Conservation (phyloP, 2,797 vertebrate species). For the Microcaecilia unicolor region DNA sequence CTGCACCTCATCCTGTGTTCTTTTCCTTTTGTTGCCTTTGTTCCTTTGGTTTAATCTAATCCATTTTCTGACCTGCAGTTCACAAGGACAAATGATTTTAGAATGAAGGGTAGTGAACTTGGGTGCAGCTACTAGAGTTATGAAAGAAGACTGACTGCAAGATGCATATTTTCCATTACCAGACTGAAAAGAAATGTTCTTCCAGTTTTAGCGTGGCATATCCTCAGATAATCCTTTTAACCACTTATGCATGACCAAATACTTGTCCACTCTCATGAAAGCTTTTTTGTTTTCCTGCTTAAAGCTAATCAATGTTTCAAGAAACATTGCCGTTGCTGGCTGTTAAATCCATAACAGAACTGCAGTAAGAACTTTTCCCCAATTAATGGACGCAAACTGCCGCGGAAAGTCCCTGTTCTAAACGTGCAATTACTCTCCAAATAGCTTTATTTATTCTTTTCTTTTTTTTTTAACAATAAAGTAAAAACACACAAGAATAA, state of each 20-base stretch:
- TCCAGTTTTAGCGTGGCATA: too few species aligned
- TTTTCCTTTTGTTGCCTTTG: constrained; percentile 71
- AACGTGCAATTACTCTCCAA: not conserved
- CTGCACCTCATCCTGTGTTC: constrained; percentile 54
- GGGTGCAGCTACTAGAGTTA: constrained; percentile 19
- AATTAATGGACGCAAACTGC: accelerated
- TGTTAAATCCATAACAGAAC: too few species aligned
- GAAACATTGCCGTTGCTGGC: too few species aligned
- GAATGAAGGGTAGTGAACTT: constrained; percentile 2
- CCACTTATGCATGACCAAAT: not conserved
- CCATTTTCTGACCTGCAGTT: constrained; percentile 85
- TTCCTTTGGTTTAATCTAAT: constrained; percentile 63
- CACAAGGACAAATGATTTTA: constrained; percentile 36
- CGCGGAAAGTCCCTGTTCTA: not conserved
- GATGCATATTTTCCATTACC: constrained; percentile 32
- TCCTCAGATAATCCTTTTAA: constrained; percentile 1
- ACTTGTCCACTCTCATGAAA: not conserved
- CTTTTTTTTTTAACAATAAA: accelerated
- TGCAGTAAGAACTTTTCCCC: too few species aligned
- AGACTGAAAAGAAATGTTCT: constrained; percentile 2
- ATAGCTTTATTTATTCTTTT: accelerated
- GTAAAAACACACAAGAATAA: too few species aligned
- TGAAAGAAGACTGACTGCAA: constrained; percentile 35
- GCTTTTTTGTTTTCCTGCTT: not conserved
- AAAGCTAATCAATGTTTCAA: not conserved